These are phyloP conservation scores for Diuraphis noxia DNA, from an alignment of 1,140 invertebrate species.

Conservation along the genomic window DNA sequence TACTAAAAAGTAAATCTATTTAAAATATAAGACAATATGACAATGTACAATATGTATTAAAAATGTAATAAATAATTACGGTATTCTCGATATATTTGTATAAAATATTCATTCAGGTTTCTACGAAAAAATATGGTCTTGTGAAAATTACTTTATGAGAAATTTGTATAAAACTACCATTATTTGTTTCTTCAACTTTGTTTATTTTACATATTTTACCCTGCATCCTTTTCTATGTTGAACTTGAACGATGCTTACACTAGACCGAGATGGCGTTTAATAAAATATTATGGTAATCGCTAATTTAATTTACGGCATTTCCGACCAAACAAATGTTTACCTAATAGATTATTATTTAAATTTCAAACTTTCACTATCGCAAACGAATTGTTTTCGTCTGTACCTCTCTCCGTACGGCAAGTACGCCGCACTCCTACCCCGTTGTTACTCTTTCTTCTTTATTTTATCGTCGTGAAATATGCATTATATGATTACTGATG, in stretches of 20 bases:
- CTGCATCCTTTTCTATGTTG: neutral
- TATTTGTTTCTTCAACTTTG: neutral
- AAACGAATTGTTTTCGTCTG: conserved; percentile 2
- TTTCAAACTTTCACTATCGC: conserved; percentile 24
- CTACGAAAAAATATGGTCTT: neutral
- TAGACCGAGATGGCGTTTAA: neutral
- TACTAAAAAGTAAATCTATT: neutral
- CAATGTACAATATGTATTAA: neutral
- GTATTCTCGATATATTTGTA: neutral
- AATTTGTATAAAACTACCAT: neutral
- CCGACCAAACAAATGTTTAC: conserved; percentile 31
- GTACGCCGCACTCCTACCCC: neutral
- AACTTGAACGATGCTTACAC: neutral
- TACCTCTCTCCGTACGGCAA: neutral
- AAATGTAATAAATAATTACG: neutral
- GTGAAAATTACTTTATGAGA: neutral
- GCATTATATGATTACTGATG: neutral
- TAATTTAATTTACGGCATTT: conserved; percentile 25
- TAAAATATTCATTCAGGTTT: neutral
- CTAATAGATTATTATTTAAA: conserved; percentile 41
- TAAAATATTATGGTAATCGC: conserved; percentile 28
- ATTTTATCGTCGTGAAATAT: neutral
- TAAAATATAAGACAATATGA: neutral
- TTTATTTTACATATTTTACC: neutral
- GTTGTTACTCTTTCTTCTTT: neutral